These are phyloP conservation scores for Synergus gifuensis DNA, from an alignment of 2,888 invertebrate genomes.

Conservation along the genomic window DNA sequence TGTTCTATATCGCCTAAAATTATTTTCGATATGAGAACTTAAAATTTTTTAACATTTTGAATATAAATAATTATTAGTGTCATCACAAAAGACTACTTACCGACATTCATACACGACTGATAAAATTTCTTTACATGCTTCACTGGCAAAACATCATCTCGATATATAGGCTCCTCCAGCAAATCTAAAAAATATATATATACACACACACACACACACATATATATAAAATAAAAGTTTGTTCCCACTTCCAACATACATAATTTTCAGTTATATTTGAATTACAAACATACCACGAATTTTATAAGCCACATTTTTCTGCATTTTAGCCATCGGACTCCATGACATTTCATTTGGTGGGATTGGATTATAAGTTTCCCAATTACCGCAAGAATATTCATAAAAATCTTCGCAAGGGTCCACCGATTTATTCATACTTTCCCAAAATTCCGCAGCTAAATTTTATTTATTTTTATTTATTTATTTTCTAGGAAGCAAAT, in stretches of 20 bases:
- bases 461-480: too few relatives aligned
- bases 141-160: constrained; percentile 58
- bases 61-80: constrained; percentile 4
- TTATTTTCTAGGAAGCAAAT: background rate
- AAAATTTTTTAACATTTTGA: background rate
- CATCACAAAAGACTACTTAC: constrained; percentile 46
- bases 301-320: constrained; percentile 46
- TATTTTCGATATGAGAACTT: background rate
- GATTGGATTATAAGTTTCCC: constrained; percentile 52
- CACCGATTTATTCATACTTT: constrained; percentile 56
- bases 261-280: background rate
- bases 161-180: constrained; percentile 43
- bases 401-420: constrained; percentile 58
- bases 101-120: constrained; percentile 60
- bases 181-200: constrained; percentile 48
- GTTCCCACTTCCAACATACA: too few relatives aligned
- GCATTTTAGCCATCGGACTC: constrained; percentile 53
- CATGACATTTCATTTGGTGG: constrained; percentile 56
- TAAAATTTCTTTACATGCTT: constrained; percentile 62
- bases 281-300: constrained; percentile 46
- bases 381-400: constrained; percentile 59
- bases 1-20: constrained; percentile 54
- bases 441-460: constrained; percentile 27
- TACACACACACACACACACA: too few relatives aligned
- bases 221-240: background rate